phyloP scores from a whole-genome alignment of 2,888 invertebrate genomes.

The Epirrita christyi region DNA sequence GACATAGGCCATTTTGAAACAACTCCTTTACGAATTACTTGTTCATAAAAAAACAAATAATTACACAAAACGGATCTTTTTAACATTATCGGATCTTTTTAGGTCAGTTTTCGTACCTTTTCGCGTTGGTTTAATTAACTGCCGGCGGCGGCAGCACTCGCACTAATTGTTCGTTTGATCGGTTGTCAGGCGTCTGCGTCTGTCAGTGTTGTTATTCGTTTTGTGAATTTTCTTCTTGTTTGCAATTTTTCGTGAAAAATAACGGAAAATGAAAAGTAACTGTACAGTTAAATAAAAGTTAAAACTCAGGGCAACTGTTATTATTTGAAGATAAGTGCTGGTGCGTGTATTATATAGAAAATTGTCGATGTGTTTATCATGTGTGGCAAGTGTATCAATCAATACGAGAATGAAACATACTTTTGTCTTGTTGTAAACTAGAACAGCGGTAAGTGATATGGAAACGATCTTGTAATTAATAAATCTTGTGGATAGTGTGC shows the following conservation, averaged over 20 bases:
- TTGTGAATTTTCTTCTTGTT: slow-evolving; percentile 66
- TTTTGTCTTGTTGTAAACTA: slow-evolving; percentile 68
- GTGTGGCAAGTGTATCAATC: slow-evolving; percentile 74
- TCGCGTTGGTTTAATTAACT: too few species aligned
- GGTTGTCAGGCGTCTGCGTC: too few species aligned
- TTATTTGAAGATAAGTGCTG: slow-evolving; percentile 6
- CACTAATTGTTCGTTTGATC: slow-evolving; percentile 31
- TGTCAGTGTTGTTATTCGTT: slow-evolving; percentile 60
- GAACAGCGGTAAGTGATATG: slow-evolving; percentile 70
- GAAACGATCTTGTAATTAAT: slow-evolving; percentile 47
- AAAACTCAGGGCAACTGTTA: slow-evolving; percentile 3
- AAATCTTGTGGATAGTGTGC: slow-evolving; percentile 43
- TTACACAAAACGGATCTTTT: too few species aligned
- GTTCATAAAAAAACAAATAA: too few species aligned
- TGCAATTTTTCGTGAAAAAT: slow-evolving; percentile 71
- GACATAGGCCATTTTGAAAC: too few species aligned
- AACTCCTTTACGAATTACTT: too few species aligned
- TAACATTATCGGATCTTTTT: too few species aligned
- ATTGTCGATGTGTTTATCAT: slow-evolving; percentile 59
- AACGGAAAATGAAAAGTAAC: slow-evolving; percentile 74
- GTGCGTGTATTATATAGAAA: slow-evolving; percentile 39
- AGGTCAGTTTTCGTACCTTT: too few species aligned
- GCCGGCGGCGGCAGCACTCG: neutral
- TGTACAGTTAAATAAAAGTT: slow-evolving; percentile 45
- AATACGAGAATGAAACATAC: slow-evolving; percentile 80